Conservation (phyloP, 2,888 invertebrate genomes). For the Graphium colonna region DNA sequence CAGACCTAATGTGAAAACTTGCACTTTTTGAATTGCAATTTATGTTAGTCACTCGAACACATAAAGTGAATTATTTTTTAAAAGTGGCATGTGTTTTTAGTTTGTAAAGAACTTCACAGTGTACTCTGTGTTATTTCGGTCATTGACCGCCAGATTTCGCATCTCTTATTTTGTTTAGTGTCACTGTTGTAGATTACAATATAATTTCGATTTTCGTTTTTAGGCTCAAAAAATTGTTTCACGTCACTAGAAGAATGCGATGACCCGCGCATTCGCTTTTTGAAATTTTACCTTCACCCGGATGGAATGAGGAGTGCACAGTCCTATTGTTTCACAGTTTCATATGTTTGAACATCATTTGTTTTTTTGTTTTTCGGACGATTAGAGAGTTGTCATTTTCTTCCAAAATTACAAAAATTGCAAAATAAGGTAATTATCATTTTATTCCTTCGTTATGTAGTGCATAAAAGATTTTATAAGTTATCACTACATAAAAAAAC, state of each 20-base stretch:
- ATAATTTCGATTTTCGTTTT: conserved; percentile 63
- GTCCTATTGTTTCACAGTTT: conserved; percentile 78
- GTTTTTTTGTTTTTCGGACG: conserved; percentile 81
- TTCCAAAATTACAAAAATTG: conserved; percentile 80
- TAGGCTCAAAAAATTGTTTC: conserved; percentile 60
- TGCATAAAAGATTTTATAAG: conserved; percentile 28
- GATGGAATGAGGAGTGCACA: conserved; percentile 79
- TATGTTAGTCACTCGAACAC: too few species aligned
- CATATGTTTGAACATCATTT: conserved; percentile 79
- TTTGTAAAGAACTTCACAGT: conserved; percentile 65
- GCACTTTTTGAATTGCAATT: too few species aligned
- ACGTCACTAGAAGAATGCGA: conserved; percentile 70
- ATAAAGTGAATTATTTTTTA: conserved; percentile 58
- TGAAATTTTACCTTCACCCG: conserved; percentile 71
- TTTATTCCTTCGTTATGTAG: conserved; percentile 30
- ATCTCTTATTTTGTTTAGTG: conserved; percentile 64
- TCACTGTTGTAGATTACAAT: conserved; percentile 50
- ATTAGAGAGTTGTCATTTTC: conserved; percentile 75
- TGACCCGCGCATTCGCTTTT: conserved; percentile 74
- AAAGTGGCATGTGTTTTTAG: conserved; percentile 66
- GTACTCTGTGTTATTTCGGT: conserved; percentile 78
- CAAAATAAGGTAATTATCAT: conserved; percentile 76
- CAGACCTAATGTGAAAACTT: too few species aligned
- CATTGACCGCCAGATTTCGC: conserved; percentile 78
- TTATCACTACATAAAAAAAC: conserved; percentile 31